Percentiles rank a stretch among this genome's conserved stretches.
These are phyloP conservation scores for Napeogenes inachia DNA, from an alignment of 2,888 invertebrate species.

Conservation along the genomic window DNA sequence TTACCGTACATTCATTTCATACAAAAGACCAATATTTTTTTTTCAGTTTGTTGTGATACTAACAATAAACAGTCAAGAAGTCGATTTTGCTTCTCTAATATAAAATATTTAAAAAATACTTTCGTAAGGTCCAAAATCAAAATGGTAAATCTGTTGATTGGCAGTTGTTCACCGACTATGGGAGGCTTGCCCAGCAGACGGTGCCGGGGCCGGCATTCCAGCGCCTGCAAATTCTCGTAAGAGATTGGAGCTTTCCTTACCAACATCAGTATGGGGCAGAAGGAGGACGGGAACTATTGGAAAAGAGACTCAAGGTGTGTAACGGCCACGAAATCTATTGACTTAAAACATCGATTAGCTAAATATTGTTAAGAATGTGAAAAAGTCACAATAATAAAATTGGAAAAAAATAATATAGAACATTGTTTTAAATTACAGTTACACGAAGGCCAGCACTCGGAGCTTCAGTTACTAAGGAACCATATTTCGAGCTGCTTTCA, in stretches of 20 bases:
- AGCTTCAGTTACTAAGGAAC: conserved; percentile 91
- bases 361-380: too few species aligned
- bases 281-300: conserved; percentile 91
- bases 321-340: not conserved
- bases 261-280: conserved; percentile 92
- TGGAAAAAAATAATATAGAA: not conserved
- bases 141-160: too few species aligned
- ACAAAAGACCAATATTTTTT: too few species aligned
- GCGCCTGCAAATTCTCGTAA: conserved; percentile 89
- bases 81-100: too few species aligned
- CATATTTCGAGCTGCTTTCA: conserved; percentile 97
- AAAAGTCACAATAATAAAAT: too few species aligned
- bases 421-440: conserved; percentile 59
- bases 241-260: conserved; percentile 99
- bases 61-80: too few species aligned
- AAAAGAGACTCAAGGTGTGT: conserved; percentile 86
- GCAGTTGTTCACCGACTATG: conserved; percentile 98
- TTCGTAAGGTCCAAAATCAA: too few species aligned
- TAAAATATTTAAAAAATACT: too few species aligned
- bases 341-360: too few species aligned
- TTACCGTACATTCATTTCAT: too few species aligned
- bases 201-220: conserved; percentile 94
- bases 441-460: conserved; percentile 94
- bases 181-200: conserved; percentile 91
- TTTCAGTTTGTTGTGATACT: too few species aligned